A percentile compares a stretch with the other conserved stretches of the same genome.
These are phyloP conservation scores for Pseudolaguvia tuberculata DNA, from an alignment of 2,113 vertebrate species.

Conservation along the genomic window DNA sequence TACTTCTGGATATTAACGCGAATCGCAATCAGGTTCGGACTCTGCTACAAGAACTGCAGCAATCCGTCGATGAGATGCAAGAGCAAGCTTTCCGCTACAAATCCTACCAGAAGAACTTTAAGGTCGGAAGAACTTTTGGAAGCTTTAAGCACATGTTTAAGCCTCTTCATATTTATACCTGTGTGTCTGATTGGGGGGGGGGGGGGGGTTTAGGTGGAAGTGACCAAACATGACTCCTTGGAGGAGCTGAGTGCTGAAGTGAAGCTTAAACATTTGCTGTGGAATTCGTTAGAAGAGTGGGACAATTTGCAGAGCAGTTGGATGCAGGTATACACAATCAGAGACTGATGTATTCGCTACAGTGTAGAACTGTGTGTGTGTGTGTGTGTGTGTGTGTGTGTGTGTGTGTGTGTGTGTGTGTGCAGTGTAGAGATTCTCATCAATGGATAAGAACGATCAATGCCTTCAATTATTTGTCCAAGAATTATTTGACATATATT, in stretches of 20 bases:
- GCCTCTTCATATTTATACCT: background rate
- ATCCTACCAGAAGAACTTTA: constrained; percentile 80
- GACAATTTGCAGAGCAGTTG: constrained; percentile 68
- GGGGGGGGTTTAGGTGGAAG: constrained; percentile 67
- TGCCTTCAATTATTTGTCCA: too few species aligned
- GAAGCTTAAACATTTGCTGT: constrained; percentile 75
- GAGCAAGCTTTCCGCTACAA: constrained; percentile 71
- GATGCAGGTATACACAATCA: constrained; percentile 63
- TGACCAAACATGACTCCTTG: constrained; percentile 74
- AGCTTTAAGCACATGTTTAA: background rate
- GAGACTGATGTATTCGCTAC: background rate
- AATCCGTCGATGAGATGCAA: constrained; percentile 74
- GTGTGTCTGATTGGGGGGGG: too few species aligned
- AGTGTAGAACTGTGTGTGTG: background rate
- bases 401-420: too few species aligned
- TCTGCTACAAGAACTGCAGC: constrained; percentile 67
- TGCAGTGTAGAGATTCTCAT: too few species aligned
- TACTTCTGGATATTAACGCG: constrained; percentile 72
- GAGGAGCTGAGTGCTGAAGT: constrained; percentile 72
- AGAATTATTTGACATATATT: too few species aligned
- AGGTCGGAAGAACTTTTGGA: constrained; percentile 62
- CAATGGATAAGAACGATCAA: too few species aligned
- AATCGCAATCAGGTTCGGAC: constrained; percentile 65
- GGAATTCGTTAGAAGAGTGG: constrained; percentile 77
- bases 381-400: too few species aligned